Evolutionary conservation across 2,113 vertebrate genomes (phyloP), one percentile per base, ranked within the genome.

Genomic region (Cygnus buccinator): DNA sequence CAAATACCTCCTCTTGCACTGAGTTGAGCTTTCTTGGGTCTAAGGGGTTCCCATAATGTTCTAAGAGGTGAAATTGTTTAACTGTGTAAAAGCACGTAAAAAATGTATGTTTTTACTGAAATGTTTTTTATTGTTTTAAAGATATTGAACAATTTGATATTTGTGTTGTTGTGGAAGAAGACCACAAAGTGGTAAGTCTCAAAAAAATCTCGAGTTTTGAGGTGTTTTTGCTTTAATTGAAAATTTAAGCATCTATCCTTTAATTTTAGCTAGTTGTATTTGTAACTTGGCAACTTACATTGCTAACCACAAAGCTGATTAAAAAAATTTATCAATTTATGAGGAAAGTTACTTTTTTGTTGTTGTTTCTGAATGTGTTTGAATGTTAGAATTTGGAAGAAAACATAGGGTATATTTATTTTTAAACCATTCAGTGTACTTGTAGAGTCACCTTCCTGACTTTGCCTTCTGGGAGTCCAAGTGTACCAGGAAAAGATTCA

Each of bases 141-240:
- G 99, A 99, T 98, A 98, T 99, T 89, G 99, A 99, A 84, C 98
- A 98, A 55, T 98, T 98, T 97, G 98, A 98, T 63, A 98, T 99
- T 88, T 94, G 41, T 43, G 97, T 99, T 90, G 96, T 94, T 44
- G 97, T 84, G 83, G 98, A 99, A 95, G 99, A 99, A 70, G 99
- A 98, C 61, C 98, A 98, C 52, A 98, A 95, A 98, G 98, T 99
- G 98, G 99, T 99, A 97, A 98, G 98, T 73, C 62, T 39, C 68
- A 86, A 65, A 76, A 94, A 97, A 98, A 97, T 61, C 58, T 70
- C 80, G 48, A 18, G 9, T 0, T 94, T 79, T 71, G 21, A 50
- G 3, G 1, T 3, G 65, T 87, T 80, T 61, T 84, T 89, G 17
- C 13, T 84, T 82, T 59, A 75, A 39, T 17, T 75, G 48, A 63